phyloP scores from a whole-genome alignment of 2,113 vertebrate species.

The Pachyramphus minor region DNA sequence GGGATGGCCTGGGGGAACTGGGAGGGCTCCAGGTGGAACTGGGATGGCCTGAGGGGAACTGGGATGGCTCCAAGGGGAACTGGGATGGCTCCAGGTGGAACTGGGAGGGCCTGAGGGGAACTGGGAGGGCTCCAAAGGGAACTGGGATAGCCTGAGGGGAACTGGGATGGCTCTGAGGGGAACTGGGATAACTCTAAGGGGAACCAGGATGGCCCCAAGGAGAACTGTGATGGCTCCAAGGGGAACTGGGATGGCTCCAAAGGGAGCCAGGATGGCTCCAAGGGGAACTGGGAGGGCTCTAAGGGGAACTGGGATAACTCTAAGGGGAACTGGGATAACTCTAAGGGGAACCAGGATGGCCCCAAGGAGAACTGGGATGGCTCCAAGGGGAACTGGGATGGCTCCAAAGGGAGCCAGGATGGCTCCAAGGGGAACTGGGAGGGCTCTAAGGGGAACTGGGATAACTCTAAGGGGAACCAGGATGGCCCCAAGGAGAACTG shows the following conservation, averaged over 20 bases:
- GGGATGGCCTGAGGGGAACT: not conserved
- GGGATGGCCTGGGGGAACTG: not conserved
- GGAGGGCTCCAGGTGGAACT: not conserved
- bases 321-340: not conserved
- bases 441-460: not conserved
- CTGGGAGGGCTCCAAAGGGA: not conserved
- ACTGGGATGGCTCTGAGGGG: not conserved
- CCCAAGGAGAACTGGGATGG: not conserved
- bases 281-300: not conserved
- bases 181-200: too few species aligned
- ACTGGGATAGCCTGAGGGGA: rapidly evolving
- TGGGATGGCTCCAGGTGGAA: rapidly evolving
- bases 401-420: not conserved
- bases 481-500: rapidly evolving
- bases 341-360: not conserved
- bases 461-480: not conserved
- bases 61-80: not conserved
- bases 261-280: rapidly evolving
- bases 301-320: not conserved
- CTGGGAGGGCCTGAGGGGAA: too few species aligned
- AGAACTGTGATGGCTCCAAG: too few species aligned
- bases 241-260: too few species aligned
- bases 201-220: too few species aligned
- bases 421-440: not conserved
- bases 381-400: not conserved